Percentiles rank a stretch among this genome's conserved stretches.
Evolutionary conservation across 2,888 invertebrate genomes (phyloP).

Genomic region (Salticus scenicus): DNA sequence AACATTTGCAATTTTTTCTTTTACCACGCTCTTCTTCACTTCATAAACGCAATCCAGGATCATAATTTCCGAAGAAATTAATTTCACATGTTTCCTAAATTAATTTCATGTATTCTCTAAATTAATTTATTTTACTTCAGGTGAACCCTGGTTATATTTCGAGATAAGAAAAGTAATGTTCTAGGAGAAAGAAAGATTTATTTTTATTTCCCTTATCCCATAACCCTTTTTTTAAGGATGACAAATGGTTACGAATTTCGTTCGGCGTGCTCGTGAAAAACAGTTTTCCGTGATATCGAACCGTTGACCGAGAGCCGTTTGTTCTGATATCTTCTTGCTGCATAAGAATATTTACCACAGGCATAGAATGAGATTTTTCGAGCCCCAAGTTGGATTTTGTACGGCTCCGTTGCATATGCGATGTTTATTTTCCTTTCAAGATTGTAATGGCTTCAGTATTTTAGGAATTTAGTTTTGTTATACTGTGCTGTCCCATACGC

Average conservation of each 20-base stretch:
- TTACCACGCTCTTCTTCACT: too few species aligned
- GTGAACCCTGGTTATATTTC: too few species aligned
- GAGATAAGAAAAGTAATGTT: neutral
- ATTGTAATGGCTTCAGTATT: neutral
- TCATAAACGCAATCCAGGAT: too few species aligned
- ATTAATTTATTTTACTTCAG: too few species aligned
- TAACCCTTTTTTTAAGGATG: slow-evolving; percentile 19
- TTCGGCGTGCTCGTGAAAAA: neutral
- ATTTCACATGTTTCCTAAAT: too few species aligned
- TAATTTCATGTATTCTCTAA: too few species aligned
- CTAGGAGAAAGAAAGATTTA: slow-evolving; percentile 15
- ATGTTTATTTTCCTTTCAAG: neutral
- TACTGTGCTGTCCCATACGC: neutral
- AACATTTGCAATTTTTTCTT: too few species aligned
- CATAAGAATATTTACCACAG: slow-evolving; percentile 7
- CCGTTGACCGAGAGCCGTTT: slow-evolving; percentile 42
- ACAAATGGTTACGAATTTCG: slow-evolving; percentile 1
- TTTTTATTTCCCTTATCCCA: slow-evolving; percentile 28
- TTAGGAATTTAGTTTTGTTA: neutral
- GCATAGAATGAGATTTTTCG: neutral
- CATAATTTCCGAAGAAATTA: too few species aligned
- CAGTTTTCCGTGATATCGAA: slow-evolving; percentile 28
- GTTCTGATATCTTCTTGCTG: slow-evolving; percentile 37
- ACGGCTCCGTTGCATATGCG: neutral
- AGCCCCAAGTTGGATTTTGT: neutral